A percentile compares a stretch with the other conserved stretches of the same genome.
These are phyloP conservation scores for Dromas ardeola DNA, from an alignment of 2,113 vertebrate species.

Conservation along the genomic window DNA sequence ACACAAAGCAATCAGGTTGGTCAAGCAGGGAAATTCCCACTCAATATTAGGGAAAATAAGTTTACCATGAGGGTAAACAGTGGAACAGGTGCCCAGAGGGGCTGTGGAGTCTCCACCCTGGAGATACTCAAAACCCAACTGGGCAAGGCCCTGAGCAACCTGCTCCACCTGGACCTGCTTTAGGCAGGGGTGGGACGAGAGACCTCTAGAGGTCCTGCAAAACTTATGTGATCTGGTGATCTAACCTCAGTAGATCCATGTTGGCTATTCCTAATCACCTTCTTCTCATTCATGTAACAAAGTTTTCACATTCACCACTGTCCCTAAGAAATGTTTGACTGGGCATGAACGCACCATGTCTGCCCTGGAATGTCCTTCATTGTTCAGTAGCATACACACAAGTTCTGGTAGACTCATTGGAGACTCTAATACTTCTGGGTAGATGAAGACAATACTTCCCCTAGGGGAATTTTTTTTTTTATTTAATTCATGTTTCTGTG, in stretches of 20 bases:
- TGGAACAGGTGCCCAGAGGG: not conserved
- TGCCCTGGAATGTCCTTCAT: not conserved
- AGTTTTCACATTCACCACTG: not conserved
- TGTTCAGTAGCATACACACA: not conserved
- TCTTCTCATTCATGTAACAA: not conserved
- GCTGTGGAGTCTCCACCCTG: not conserved
- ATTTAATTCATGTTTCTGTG: not conserved
- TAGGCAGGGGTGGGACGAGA: not conserved
- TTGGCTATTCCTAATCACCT: not conserved
- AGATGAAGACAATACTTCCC: not conserved
- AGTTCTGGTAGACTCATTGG: not conserved
- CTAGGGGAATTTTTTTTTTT: not conserved
- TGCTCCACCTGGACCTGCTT: not conserved
- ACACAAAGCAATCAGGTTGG: not conserved
- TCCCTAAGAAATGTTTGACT: not conserved
- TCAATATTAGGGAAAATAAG: not conserved
- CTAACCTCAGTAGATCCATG: not conserved
- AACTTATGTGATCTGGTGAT: not conserved
- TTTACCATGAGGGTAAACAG: not conserved
- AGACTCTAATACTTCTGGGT: not conserved
- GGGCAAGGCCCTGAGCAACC: not conserved
- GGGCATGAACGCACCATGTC: not conserved
- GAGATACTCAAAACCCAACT: not conserved
- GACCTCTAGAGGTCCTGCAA: not conserved
- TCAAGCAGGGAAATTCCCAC: slow-evolving; percentile 7